Evolutionary conservation across 2,888 invertebrate species (phyloP).

Genomic region (Drosophila recens): DNA sequence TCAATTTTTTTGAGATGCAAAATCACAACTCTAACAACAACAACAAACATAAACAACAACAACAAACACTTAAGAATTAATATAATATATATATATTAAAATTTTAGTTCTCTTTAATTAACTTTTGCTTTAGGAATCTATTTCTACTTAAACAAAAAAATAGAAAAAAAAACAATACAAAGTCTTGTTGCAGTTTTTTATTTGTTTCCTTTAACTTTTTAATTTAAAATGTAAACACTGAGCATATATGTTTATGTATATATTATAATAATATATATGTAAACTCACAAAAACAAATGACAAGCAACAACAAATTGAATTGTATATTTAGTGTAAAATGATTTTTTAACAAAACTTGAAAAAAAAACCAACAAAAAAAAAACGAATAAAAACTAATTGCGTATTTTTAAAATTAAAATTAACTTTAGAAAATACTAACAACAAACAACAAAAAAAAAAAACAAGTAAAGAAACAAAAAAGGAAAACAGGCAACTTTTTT

Average conservation of each 20-base stretch:
- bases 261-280: slow-evolving; percentile 45
- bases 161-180: slow-evolving; percentile 9
- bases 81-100: slow-evolving; percentile 9
- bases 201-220: slow-evolving; percentile 16
- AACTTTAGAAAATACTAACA: slow-evolving; percentile 61
- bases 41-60: slow-evolving; percentile 20
- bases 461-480: slow-evolving; percentile 4
- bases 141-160: slow-evolving; percentile 10
- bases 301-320: slow-evolving; percentile 45
- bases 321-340: slow-evolving; percentile 53
- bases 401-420: slow-evolving; percentile 48
- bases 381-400: slow-evolving; percentile 27
- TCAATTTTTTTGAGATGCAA: slow-evolving; percentile 38
- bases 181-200: slow-evolving; percentile 53
- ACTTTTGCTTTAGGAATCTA: slow-evolving; percentile 35
- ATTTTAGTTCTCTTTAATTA: slow-evolving; percentile 42
- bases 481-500: slow-evolving; percentile 7
- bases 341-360: slow-evolving; percentile 35
- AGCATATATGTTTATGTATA: slow-evolving; percentile 36
- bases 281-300: slow-evolving; percentile 17
- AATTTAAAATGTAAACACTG: slow-evolving; percentile 32
- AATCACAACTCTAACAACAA: slow-evolving; percentile 41
- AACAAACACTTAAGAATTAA: slow-evolving; percentile 13
- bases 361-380: slow-evolving; percentile 26
- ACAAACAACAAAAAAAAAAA: slow-evolving; percentile 12